Conservation (phyloP, 1,140 invertebrate genomes). For the Chionoecetes opilio region DNA sequence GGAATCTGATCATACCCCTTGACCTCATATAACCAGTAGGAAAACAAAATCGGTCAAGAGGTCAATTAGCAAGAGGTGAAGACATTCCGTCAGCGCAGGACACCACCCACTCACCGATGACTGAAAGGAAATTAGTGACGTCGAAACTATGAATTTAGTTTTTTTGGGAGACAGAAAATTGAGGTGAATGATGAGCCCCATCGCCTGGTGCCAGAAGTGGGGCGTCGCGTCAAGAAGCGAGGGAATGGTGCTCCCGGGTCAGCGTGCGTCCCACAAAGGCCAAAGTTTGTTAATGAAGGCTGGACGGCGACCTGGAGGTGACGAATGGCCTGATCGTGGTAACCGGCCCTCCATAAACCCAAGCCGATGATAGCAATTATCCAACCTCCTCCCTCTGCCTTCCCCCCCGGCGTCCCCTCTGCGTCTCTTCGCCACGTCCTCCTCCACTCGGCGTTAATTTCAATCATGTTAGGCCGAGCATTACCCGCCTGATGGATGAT, state of each 20-base stretch:
- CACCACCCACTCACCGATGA: background rate
- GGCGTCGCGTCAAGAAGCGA: background rate
- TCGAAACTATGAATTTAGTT: background rate
- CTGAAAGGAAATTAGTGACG: background rate
- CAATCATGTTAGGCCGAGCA: constrained; percentile 27
- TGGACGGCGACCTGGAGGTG: constrained; percentile 51
- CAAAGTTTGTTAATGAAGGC: constrained; percentile 66
- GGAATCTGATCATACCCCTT: background rate
- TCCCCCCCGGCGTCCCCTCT: background rate
- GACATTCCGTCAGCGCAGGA: background rate
- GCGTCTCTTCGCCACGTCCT: background rate
- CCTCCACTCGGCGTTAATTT: constrained; percentile 27
- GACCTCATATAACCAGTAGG: background rate
- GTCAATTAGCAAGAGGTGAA: background rate
- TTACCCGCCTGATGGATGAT: constrained; percentile 14
- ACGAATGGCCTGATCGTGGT: constrained; percentile 59
- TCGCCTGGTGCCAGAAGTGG: background rate
- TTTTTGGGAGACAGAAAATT: background rate
- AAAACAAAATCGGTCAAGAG: background rate
- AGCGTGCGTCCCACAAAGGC: constrained; percentile 48
- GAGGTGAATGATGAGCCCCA: background rate
- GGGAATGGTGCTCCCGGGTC: background rate
- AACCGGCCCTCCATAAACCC: constrained; percentile 55
- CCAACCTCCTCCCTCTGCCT: background rate
- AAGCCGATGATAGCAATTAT: constrained; percentile 56